Conservation (phyloP, 2,797 vertebrate genomes). For the Enteromius trimaculatus region DNA sequence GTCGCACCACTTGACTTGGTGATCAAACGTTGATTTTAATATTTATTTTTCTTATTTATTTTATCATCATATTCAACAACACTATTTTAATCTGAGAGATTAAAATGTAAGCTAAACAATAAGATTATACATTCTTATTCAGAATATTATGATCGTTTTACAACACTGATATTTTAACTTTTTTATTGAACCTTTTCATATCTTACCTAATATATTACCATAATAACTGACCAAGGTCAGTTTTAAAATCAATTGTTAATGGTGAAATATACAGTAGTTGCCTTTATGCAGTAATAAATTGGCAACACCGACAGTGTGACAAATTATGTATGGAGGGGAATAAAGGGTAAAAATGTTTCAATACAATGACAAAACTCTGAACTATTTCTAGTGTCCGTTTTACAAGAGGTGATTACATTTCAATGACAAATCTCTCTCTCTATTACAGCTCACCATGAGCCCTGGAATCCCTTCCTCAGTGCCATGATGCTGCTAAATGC, state of each 20-base stretch:
- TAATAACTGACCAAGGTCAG: neutral
- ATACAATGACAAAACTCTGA: conserved; percentile 51
- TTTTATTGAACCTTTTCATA: neutral
- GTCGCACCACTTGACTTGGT: neutral
- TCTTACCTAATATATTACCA: neutral
- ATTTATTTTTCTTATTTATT: neutral
- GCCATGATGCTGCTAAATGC: conserved; percentile 52
- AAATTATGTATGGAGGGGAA: conserved; percentile 18
- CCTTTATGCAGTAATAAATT: conserved; percentile 38
- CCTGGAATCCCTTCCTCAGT: conserved; percentile 31
- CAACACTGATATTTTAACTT: neutral
- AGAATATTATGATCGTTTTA: neutral
- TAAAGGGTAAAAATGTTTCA: conserved; percentile 37
- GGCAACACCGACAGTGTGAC: conserved; percentile 35
- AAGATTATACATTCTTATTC: no score
- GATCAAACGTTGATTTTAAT: neutral
- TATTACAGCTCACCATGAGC: conserved; percentile 16
- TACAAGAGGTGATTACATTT: conserved; percentile 47
- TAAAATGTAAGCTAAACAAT: neutral
- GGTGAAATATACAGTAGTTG: conserved; percentile 16
- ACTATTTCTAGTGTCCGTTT: conserved; percentile 38
- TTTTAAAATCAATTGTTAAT: conserved; percentile 35
- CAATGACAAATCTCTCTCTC: conserved; percentile 42
- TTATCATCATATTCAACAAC: neutral
- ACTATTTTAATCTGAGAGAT: neutral